Base-by-base conservation (phyloP, 2,888 invertebrate genomes). In the Mesoligia furuncula region DNA sequence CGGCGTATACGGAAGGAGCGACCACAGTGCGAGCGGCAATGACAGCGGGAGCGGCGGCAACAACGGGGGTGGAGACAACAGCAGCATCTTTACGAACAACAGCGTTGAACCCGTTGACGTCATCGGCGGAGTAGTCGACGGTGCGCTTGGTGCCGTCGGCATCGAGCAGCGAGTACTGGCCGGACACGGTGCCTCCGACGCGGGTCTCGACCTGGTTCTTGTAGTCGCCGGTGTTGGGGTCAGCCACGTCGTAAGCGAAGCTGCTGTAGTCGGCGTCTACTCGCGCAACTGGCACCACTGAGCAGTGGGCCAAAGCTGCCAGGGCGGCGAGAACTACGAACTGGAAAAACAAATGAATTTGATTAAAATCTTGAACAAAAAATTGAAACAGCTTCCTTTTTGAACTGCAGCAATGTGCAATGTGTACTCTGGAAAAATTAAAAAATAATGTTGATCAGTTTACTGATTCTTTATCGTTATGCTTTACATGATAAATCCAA, bases 111-210 rank as follows among this genome's bases (percentile, higher is more conserved):
- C 97, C 97, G 67, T 94, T 94, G 74, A 96, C 88, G 80, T 96
- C 95, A 88, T 96, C 95, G 80, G 97, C 97, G 68, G 96, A 93
- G 92, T 97, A 97, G 92, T 97, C 97, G 1, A 97, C 97, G 51
- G 95, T 97, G 81, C 97, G 95, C 87, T 95, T 96, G 76, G 97
- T 97, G 86, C 97, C 97, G 88, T 97, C 97, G 59, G 97, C 89
- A 70, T 97, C 97, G n/a, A 95, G 92, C 27, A 97, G 94, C 54
- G 97, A 97, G 95, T 97, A 97, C 90, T 97, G 97, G 79, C 97
- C 97, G 85, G 94, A 92, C 68, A 97, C 97, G 75, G 92, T 91
- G 87, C 97, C 97, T 62, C 97, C 97, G 72, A 93, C 93, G 87
- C 97, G 96, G 75, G 95, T 95, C 93, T 97, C 97, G 42, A 93